phyloP scores from a whole-genome alignment of 2,888 invertebrate genomes.

The Theretra japonica region DNA sequence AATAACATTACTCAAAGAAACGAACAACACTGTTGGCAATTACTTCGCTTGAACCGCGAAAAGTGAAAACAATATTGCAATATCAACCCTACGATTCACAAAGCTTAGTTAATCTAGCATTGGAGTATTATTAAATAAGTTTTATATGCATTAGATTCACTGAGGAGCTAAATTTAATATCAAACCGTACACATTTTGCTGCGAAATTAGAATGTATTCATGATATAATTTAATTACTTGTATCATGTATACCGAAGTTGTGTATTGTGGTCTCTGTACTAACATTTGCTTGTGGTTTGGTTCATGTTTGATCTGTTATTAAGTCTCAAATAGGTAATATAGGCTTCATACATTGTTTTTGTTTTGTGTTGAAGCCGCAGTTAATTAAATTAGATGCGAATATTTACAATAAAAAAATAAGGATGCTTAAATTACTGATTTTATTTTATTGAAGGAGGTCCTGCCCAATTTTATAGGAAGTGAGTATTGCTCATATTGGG shows the following conservation, averaged over 20 bases:
- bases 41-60: not conserved
- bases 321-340: not conserved
- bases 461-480: too few species aligned
- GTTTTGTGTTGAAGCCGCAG: not conserved
- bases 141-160: not conserved
- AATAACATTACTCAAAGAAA: too few species aligned
- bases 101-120: not conserved
- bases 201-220: constrained; percentile 1
- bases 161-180: not conserved
- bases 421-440: too few species aligned
- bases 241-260: not conserved
- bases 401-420: too few species aligned
- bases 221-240: not conserved
- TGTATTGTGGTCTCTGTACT: not conserved
- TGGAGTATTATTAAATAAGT: not conserved
- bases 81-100: too few species aligned
- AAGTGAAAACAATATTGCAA: too few species aligned
- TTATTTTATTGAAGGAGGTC: too few species aligned
- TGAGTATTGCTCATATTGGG: too few species aligned
- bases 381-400: too few species aligned
- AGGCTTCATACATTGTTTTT: not conserved
- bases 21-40: too few species aligned
- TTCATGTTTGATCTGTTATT: not conserved
- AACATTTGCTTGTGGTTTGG: not conserved
- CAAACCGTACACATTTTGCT: not conserved